phyloP scores from a whole-genome alignment of 1,140 invertebrate genomes.

The Apolygus lucorum region DNA sequence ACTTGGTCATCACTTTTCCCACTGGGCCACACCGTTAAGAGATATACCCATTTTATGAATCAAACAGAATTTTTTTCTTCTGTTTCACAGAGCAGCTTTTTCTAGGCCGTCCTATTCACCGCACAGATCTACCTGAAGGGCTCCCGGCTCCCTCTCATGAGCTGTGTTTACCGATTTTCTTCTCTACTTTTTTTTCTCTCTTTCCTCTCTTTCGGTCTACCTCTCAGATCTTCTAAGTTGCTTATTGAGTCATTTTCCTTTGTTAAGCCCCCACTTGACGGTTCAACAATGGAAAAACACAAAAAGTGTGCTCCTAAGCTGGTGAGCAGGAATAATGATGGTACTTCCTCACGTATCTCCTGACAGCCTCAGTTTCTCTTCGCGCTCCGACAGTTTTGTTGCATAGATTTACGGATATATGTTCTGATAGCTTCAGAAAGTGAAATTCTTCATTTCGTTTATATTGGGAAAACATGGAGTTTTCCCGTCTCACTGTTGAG shows the following conservation, averaged over 20 bases:
- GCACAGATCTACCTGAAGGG: background rate
- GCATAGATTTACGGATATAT: too few relatives aligned
- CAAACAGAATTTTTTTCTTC: constrained; percentile 4
- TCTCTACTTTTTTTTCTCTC: background rate
- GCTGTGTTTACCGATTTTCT: constrained; percentile 6
- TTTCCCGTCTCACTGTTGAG: too few relatives aligned
- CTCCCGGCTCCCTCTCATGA: background rate
- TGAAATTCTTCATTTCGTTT: too few relatives aligned
- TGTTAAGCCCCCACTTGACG: background rate
- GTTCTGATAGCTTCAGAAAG: too few relatives aligned
- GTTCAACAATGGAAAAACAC: constrained; percentile 10
- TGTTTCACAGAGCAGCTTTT: constrained; percentile 1
- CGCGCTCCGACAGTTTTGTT: too few relatives aligned
- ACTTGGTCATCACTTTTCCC: too few relatives aligned
- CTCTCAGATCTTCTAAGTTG: constrained; percentile 12
- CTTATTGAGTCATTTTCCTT: constrained; percentile 15
- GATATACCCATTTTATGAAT: constrained; percentile 13
- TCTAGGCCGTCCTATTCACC: background rate
- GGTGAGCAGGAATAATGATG: constrained; percentile 1
- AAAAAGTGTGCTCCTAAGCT: background rate
- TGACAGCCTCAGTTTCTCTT: background rate
- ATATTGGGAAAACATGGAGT: too few relatives aligned
- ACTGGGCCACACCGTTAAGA: too few relatives aligned
- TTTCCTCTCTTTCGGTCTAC: background rate
- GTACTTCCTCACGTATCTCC: background rate